Conservation (phyloP, 1,140 invertebrate species). For the Atta texana region DNA sequence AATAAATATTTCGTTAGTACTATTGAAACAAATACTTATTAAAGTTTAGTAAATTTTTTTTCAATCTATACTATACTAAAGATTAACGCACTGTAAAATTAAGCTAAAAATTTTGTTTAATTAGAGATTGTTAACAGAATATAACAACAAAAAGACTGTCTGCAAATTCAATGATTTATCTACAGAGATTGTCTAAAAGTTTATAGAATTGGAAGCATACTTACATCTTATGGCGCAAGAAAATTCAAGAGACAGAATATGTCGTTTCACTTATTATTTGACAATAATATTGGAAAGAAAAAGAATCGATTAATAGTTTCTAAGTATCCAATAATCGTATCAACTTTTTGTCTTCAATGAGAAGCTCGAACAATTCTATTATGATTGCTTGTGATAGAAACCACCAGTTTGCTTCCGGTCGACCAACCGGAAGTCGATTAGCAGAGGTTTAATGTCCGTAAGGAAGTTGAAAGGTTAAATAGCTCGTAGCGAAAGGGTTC, state of each 20-base stretch:
- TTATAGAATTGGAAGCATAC: neutral
- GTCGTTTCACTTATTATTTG: neutral
- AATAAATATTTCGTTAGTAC: too few species aligned
- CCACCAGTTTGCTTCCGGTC: conserved; percentile 46
- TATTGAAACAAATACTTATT: too few species aligned
- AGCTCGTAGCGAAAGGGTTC: conserved; percentile 59
- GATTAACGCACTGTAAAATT: neutral
- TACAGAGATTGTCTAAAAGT: neutral
- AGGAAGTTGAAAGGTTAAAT: conserved; percentile 62
- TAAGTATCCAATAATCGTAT: conserved; percentile 21
- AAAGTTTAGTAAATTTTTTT: too few species aligned
- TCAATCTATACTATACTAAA: too few species aligned
- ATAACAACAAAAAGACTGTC: neutral
- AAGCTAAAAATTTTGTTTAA: neutral
- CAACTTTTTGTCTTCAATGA: conserved; percentile 11
- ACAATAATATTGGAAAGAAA: neutral
- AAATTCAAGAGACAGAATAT: neutral
- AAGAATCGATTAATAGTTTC: conserved; percentile 24
- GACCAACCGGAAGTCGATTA: conserved; percentile 52
- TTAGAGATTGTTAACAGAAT: neutral
- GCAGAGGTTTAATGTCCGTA: conserved; percentile 60
- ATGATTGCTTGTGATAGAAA: conserved; percentile 42
- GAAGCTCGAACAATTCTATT: conserved; percentile 46
- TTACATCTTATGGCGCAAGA: neutral
- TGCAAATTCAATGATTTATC: neutral